Evolutionary conservation across 2,113 vertebrate genomes (phyloP), one percentile per base, ranked within the genome.

Genomic region (Anseranas semipalmata): DNA sequence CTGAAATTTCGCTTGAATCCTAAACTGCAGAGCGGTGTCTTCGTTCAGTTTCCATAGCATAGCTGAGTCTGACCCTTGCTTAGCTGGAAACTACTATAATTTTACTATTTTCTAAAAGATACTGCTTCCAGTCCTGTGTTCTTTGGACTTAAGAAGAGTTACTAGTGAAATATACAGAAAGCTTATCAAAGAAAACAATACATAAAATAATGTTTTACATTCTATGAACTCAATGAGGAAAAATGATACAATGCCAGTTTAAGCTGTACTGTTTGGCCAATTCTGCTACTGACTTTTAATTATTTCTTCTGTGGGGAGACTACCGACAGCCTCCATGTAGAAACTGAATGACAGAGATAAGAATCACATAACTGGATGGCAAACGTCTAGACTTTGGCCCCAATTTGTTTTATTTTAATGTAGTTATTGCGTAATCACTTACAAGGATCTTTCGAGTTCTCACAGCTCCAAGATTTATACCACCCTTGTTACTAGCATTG

Each of bases 331-430:
- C 15, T 92, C 80, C 76, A 74, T 43, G 67, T 20, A 85, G 67
- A 94, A 89, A n/a, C 19, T 66, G 41, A 65, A 58, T 24, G 67
- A 76, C 39, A 88, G 75, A 82, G 91, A 91, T 88, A 96, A 96
- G 37, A 88, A 83, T 53, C 82, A 67, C 41, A 63, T 55, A 95
- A 80, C 45, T 90, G 60, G 93, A 80, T 84, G 30, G 37, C 85
- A 93, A 91, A 77, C 21, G 32, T 67, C 90, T 88, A 88, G 85
- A 74, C 87, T 93, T 95, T 71, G 72, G n/a, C 67, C 91, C 24
- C 50, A 68, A 1, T 93, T 94, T 81, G 39, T 77, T 93, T 85
- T 73, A 77, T 91, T 96, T 95, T 80, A 86, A 87, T 91, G 53
- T 15, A 70, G 28, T 66, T 86, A 87, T 80, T 88, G 66, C n/a